These are phyloP conservation scores for Odontamblyopus rebecca DNA, from an alignment of 2,797 vertebrate species.

Conservation along the genomic window DNA sequence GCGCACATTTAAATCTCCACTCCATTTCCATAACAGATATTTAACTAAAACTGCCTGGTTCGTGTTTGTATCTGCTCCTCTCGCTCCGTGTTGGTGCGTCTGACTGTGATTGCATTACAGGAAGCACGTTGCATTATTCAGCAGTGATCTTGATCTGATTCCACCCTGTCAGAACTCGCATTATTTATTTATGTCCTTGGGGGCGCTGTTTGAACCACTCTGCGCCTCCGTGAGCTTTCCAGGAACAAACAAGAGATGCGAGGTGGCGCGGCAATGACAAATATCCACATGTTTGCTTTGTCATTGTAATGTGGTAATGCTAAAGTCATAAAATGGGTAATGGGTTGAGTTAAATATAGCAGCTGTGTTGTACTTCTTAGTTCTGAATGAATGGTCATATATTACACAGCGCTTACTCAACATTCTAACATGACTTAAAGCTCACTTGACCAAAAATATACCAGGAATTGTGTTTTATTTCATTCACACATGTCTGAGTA, in stretches of 20 bases:
- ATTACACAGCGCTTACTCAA: too few relatives aligned
- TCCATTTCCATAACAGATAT: background rate
- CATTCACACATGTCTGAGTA: too few relatives aligned
- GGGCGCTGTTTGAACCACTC: conserved; percentile 44
- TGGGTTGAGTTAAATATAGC: too few relatives aligned
- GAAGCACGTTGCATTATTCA: conserved; percentile 61
- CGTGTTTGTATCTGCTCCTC: conserved; percentile 1
- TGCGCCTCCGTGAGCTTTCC: conserved; percentile 18
- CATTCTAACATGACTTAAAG: too few relatives aligned
- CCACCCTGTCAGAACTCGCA: conserved; percentile 43
- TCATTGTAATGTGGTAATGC: background rate
- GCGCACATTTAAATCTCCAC: background rate
- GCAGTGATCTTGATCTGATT: conserved; percentile 57
- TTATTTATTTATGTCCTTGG: conserved; percentile 60
- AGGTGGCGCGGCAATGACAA: background rate
- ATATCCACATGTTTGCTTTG: conserved; percentile 26
- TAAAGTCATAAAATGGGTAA: background rate
- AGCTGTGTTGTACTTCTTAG: too few relatives aligned
- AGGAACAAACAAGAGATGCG: conserved; percentile 15
- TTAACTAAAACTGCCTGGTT: background rate
- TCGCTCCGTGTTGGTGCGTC: conserved; percentile 1
- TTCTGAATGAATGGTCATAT: too few relatives aligned
- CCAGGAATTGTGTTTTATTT: too few relatives aligned
- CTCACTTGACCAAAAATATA: too few relatives aligned
- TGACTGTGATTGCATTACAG: conserved; percentile 42